Evolutionary conservation across 2,888 invertebrate genomes (phyloP).

Genomic region (Oscheius sp.): DNA sequence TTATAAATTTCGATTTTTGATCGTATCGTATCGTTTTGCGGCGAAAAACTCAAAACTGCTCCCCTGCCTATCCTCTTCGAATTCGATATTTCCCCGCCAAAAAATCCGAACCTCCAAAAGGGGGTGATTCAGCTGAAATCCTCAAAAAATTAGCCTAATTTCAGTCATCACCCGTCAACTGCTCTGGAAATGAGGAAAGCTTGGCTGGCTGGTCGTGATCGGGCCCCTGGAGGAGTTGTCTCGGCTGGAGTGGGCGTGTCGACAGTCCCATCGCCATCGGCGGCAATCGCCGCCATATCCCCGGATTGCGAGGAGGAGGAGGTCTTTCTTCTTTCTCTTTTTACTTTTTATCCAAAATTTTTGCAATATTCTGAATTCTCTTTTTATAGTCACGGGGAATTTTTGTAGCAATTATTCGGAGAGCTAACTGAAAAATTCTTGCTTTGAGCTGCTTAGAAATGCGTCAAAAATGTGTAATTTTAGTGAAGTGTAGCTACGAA

Average conservation of each 20-base stretch:
- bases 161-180: constrained; percentile 34
- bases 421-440: too few species aligned
- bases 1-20: too few species aligned
- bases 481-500: too few species aligned
- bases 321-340: not conserved
- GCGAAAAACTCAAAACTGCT: too few species aligned
- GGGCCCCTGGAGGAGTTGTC: constrained; percentile 5
- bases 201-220: constrained; percentile 27
- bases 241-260: constrained; percentile 25
- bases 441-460: not conserved
- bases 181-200: constrained; percentile 30
- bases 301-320: not conserved
- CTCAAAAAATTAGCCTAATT: not conserved
- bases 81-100: too few species aligned
- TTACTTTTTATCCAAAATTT: too few species aligned
- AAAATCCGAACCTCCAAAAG: too few species aligned
- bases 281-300: constrained; percentile 34
- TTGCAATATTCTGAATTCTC: too few species aligned
- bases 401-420: too few species aligned
- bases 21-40: too few species aligned
- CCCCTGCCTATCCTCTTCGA: too few species aligned
- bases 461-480: not conserved
- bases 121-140: not conserved
- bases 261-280: constrained; percentile 23
- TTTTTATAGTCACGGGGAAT: too few species aligned